Percentiles rank a stretch among this genome's conserved stretches.
phyloP scores from a whole-genome alignment of 2,797 vertebrate genomes.

The Emydoidea blandingii region DNA sequence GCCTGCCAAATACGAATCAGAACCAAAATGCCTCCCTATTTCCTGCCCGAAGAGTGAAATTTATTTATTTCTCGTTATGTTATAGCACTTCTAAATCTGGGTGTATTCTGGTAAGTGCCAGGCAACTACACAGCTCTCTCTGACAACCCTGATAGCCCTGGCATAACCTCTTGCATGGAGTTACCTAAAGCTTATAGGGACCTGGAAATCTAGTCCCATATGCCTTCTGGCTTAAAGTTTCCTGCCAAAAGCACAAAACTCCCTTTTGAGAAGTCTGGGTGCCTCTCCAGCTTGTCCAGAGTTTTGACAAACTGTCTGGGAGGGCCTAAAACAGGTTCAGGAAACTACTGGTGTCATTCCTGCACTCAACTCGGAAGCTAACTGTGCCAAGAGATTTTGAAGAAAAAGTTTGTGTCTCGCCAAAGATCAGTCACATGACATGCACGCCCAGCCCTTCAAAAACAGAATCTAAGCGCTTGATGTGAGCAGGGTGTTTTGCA shows the following conservation, averaged over 20 bases:
- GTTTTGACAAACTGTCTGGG: constrained; percentile 39
- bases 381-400: constrained; percentile 26
- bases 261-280: background rate
- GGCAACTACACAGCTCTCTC: background rate
- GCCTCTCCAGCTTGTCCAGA: background rate
- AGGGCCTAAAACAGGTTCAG: constrained; percentile 37
- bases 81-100: background rate
- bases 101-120: background rate
- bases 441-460: background rate
- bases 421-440: background rate
- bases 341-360: constrained; percentile 51
- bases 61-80: background rate
- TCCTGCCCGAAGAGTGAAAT: background rate
- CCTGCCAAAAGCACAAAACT: background rate
- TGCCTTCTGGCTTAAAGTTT: background rate
- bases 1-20: constrained; percentile 43
- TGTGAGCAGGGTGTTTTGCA: constrained; percentile 9
- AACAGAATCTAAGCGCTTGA: constrained; percentile 9
- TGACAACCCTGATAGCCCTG: background rate
- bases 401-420: constrained; percentile 19
- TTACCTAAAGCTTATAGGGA: background rate
- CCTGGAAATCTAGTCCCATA: background rate
- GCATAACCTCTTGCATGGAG: background rate
- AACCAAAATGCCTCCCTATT: background rate
- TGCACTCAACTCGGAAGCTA: constrained; percentile 28